Conservation (phyloP, 1,140 invertebrate species). For the Battus philenor region DNA sequence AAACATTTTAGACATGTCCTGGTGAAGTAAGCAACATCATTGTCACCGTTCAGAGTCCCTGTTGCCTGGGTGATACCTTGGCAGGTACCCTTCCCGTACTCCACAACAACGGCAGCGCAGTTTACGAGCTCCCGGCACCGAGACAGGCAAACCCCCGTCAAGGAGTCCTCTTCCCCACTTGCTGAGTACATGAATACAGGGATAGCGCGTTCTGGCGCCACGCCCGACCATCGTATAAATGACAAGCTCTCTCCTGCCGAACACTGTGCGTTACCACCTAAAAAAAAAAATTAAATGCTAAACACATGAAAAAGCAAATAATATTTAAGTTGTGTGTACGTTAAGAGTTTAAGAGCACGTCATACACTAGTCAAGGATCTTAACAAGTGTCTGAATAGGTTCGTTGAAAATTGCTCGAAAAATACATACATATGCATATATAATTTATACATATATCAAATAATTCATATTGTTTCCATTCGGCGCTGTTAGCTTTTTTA, state of each 20-base stretch:
- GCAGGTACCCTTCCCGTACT: conserved; percentile 51
- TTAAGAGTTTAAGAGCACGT: too few species aligned
- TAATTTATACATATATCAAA: too few species aligned
- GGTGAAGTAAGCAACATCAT: conserved; percentile 63
- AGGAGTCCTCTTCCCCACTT: conserved; percentile 54
- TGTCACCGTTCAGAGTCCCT: conserved; percentile 41
- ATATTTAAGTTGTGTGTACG: too few species aligned
- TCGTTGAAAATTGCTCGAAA: too few species aligned
- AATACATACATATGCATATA: too few species aligned
- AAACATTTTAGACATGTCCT: conserved; percentile 62
- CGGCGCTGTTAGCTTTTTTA: too few species aligned
- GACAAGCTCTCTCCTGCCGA: conserved; percentile 24
- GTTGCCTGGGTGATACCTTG: conserved; percentile 39
- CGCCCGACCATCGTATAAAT: conserved; percentile 58
- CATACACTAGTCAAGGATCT: too few species aligned
- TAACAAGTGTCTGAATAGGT: too few species aligned
- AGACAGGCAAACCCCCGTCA: conserved; percentile 50
- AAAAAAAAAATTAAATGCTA: conserved; percentile 2
- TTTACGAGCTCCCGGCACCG: conserved; percentile 51
- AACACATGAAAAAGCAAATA: not conserved
- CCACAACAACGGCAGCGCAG: conserved; percentile 46
- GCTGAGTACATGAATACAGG: conserved; percentile 64
- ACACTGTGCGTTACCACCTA: conserved; percentile 34
- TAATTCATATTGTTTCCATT: too few species aligned
- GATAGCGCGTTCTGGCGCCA: conserved; percentile 35